Evolutionary conservation across 2,797 vertebrate species (phyloP).

Genomic region (Muscicapa striata): DNA sequence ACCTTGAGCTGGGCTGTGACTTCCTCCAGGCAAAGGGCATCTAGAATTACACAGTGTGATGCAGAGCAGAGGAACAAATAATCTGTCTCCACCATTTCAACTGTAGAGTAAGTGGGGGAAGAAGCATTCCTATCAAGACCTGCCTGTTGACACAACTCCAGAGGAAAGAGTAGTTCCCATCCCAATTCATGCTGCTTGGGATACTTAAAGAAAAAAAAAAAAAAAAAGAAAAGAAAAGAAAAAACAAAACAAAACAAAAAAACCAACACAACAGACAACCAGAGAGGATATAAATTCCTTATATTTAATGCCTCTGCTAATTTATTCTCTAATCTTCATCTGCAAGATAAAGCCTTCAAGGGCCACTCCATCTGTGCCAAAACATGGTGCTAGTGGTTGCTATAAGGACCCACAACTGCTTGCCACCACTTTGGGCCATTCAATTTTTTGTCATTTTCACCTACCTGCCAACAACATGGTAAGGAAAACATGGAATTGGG

Average conservation of each 20-base stretch:
- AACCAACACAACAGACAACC: neutral
- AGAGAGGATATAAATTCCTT: neutral
- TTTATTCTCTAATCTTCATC: neutral
- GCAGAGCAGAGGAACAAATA: neutral
- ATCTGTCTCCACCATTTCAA: neutral
- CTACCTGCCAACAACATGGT: neutral
- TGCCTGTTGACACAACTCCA: neutral
- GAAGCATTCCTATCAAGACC: neutral
- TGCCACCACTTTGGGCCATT: neutral
- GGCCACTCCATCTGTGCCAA: neutral
- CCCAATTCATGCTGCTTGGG: neutral
- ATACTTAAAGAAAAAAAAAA: neutral
- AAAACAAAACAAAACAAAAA: no score
- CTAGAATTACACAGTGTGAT: neutral
- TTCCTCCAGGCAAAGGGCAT: conserved; percentile 43
- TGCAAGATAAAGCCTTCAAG: neutral
- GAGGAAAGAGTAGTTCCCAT: neutral
- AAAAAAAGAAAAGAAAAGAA: neutral
- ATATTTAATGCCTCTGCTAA: neutral
- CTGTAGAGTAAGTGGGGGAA: neutral
- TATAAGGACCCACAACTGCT: neutral
- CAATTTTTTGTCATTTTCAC: neutral
- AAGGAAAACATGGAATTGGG: neutral
- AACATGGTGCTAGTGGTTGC: neutral
- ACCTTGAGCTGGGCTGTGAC: conserved; percentile 2